Evolutionary conservation across 2,888 invertebrate species (phyloP), one percentile per base, ranked within the genome.

Genomic region (Atrina japonica): DNA sequence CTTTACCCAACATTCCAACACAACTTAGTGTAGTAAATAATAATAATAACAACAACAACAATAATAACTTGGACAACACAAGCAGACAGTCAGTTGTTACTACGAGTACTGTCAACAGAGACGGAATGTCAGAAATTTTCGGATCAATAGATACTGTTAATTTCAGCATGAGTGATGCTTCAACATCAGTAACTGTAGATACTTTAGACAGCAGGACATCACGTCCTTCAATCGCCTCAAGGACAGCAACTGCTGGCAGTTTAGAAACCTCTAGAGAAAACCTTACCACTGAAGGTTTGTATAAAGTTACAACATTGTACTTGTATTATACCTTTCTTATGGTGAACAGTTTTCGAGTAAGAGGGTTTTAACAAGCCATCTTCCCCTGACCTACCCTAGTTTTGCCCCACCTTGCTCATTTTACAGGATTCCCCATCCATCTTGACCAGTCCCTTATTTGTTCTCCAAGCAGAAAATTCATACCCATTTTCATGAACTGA

Each of bases 81-180:
- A 85, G 82, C 66, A 78, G 86, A 75, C 86, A 88, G 79, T 88
- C 89, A 16, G 85, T 87, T 9, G 84, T 85, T 16, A 88, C 88
- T 6, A 86, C 83, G 43, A 87, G 85, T 64, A 86, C 86, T 27
- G 83, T 88, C 59, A 85, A 88, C 64, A 73, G 87, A 49, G 87
- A 88, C 64, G 87, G 85, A 53, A 75, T 87, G 53, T 83, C 84
- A 3, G 86, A 86, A 72, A 84, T 85, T 40, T 89, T 93, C 90
- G 93, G 93, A 29, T 93, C 93, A 18, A 92, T 92, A 29, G 93
- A 93, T 81, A 93, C 93, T 5, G 91, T 92, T 81, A 92, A 92
- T 43, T 91, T 92, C 29, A 92, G 92, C 45, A 92, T 88, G 79
- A 89, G 89, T 77, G 89, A 89, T 75, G 88, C 89, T 0, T 92